Evolutionary conservation across 2,888 invertebrate species (phyloP), one percentile per base, ranked within the genome.

Genomic region (Leucophenga maculata): DNA sequence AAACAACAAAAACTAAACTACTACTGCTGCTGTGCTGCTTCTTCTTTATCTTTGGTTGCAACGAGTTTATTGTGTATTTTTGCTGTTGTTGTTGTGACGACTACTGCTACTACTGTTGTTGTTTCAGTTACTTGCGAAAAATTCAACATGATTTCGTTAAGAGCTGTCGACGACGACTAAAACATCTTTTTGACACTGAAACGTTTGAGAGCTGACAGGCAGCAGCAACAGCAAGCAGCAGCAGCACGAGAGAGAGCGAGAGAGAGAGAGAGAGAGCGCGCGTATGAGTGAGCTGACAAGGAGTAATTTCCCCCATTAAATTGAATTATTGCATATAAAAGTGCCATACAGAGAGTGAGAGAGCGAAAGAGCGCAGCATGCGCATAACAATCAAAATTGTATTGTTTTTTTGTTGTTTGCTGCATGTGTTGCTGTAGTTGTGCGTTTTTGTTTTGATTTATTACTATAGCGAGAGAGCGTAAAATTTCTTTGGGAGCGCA

Each of bases 111-210:
- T 69, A 64, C 50, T 64, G 64, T 46, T 22, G 14, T 46, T 46
- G 20, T 50, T 50, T 75, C 78, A 76, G 77, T 74, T 78, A 74
- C 74, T 78, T 75, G 78, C 79, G 80, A 75, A 79, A 79, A 76
- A 72, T 72, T 48, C 77, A 78, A 77, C 88, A 88, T 86, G 86
- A 86, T 87, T 82, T 77, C 86, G 83, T 86, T 84, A 83, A 85
- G 86, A 83, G 86, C 84, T 86, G 85, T 85, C 86, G 86, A 86
- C 85, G 85, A 86, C 88, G 86, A 88, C 88, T 87, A 86, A 88
- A 87, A 86, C 85, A 87, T 87, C 86, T 87, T 86, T 87, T 87
- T 88, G 88, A 87, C 88, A 87, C 87, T 87, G 87, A 88, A 87
- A 87, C 82, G 83, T 83, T 85, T 79, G 83, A 85, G 85, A 86